Conservation (phyloP, 2,797 vertebrate genomes). For the Fringilla coelebs region DNA sequence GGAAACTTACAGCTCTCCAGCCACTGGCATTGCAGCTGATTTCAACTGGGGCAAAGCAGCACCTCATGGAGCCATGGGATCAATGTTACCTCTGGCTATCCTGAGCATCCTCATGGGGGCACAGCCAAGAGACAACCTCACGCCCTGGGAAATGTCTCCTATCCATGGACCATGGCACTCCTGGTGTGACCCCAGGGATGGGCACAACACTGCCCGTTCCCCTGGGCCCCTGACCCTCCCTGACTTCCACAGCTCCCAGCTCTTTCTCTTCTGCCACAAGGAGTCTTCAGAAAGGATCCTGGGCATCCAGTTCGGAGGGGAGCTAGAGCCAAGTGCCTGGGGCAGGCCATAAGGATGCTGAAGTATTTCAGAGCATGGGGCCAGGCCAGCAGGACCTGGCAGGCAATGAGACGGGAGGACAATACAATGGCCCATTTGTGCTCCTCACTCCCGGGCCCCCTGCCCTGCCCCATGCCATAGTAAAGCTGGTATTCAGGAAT, state of each 20-base stretch:
- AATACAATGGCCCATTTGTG: constrained; percentile 18
- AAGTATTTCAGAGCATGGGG: background rate
- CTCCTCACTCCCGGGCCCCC: background rate
- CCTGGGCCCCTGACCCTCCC: background rate
- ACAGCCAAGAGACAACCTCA: background rate
- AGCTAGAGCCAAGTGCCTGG: background rate
- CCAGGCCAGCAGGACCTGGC: constrained; percentile 32
- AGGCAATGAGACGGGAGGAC: constrained; percentile 16
- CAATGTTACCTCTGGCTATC: background rate
- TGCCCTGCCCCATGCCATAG: constrained; percentile 22
- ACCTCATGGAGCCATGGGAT: accelerated
- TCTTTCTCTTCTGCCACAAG: background rate
- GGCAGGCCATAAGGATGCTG: background rate
- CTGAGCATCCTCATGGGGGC: background rate
- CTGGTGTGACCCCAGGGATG: background rate
- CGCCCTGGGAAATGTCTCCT: background rate
- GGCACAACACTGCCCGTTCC: background rate
- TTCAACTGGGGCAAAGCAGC: background rate
- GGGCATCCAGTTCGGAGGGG: background rate
- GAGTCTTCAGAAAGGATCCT: background rate
- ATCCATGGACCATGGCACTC: background rate
- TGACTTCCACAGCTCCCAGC: background rate
- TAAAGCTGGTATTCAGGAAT: constrained; percentile 45
- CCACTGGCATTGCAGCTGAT: background rate
- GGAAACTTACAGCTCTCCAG: background rate